Percentiles rank a stretch among this genome's conserved stretches.
Conservation (phyloP, 2,113 vertebrate genomes). For the Mus spicilegus region DNA sequence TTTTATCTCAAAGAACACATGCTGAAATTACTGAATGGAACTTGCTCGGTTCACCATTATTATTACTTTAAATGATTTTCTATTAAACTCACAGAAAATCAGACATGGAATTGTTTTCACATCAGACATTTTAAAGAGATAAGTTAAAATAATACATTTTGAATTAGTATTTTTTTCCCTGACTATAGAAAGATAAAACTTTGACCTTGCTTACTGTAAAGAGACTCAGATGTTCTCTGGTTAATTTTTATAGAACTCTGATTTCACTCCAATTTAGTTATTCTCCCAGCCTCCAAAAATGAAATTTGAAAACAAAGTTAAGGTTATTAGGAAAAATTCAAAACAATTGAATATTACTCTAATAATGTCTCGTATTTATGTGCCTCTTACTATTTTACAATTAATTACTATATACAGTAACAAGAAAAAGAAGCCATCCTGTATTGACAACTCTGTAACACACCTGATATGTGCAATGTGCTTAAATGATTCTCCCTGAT, state of each 20-base stretch:
- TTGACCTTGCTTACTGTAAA: neutral
- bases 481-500: neutral
- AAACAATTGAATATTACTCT: neutral
- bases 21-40: conserved; percentile 38
- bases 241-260: neutral
- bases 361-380: neutral
- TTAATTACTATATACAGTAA: neutral
- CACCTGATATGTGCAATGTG: neutral
- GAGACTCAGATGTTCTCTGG: neutral
- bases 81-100: conserved; percentile 12
- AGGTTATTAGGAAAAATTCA: neutral
- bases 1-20: conserved; percentile 33
- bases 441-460: too few species aligned
- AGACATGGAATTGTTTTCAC: neutral
- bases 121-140: neutral
- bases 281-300: neutral
- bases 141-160: conserved; percentile 8
- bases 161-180: neutral
- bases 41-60: neutral
- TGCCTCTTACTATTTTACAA: neutral
- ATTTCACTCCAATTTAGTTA: neutral
- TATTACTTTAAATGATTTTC: neutral
- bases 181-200: neutral
- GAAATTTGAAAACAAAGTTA: neutral
- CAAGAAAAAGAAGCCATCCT: neutral